Conservation (phyloP, 2,113 vertebrate genomes). For the Holacanthus passer region DNA sequence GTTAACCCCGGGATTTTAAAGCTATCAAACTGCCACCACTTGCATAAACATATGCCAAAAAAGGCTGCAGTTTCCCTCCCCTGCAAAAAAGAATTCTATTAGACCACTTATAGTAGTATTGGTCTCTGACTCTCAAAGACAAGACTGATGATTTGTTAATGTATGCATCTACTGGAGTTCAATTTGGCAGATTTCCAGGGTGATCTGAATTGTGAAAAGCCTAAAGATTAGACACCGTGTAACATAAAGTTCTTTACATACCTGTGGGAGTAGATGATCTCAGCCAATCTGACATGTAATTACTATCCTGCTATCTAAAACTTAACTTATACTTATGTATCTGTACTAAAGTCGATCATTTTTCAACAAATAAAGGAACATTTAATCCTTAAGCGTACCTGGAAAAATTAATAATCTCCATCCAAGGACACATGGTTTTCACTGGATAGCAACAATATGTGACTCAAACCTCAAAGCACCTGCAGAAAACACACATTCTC, state of each 20-base stretch:
- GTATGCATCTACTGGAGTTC: background rate
- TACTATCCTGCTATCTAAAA: background rate
- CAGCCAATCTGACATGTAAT: background rate
- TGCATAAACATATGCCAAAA: slow-evolving; percentile 42
- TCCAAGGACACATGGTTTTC: background rate
- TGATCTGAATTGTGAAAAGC: background rate
- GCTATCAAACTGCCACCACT: slow-evolving; percentile 37
- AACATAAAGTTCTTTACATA: background rate
- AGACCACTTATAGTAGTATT: background rate
- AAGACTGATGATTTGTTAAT: background rate
- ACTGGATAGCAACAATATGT: background rate
- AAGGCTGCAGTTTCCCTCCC: slow-evolving; percentile 8
- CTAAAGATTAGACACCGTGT: background rate
- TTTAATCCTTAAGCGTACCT: background rate
- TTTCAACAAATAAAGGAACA: background rate
- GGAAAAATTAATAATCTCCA: background rate
- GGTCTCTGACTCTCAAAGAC: background rate
- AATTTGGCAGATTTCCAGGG: background rate
- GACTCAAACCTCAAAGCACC: background rate
- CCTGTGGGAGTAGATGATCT: background rate
- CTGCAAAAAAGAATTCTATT: background rate
- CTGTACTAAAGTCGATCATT: background rate
- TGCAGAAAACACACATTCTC: slow-evolving; percentile 5
- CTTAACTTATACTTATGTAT: background rate
- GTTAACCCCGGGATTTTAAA: slow-evolving; percentile 25